Percentiles rank a stretch among this genome's conserved stretches.
phyloP scores from a whole-genome alignment of 2,113 vertebrate genomes.

The Onychorhynchus coronatus region DNA sequence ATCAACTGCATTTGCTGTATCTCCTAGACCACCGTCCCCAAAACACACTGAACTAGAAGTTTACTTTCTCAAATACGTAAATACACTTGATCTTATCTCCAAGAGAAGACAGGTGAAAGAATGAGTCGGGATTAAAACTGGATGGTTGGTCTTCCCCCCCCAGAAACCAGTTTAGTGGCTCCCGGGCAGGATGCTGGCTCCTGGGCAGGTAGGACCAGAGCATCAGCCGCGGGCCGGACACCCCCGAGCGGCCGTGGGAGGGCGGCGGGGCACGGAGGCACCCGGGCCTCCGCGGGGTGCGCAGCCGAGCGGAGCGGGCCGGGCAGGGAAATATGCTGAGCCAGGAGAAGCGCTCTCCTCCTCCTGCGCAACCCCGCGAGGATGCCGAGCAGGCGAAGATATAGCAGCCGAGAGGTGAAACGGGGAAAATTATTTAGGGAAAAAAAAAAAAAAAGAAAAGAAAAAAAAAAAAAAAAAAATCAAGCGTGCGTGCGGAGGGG shows the following conservation, averaged over 20 bases:
- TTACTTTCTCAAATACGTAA: background rate
- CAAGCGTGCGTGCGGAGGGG: background rate
- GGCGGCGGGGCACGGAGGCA: background rate
- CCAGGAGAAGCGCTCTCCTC: slow-evolving; percentile 70
- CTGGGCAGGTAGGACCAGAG: background rate
- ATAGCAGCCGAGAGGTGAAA: background rate
- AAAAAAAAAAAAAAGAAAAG: background rate
- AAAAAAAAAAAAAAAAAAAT: background rate
- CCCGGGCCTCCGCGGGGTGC: background rate
- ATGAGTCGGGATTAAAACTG: background rate
- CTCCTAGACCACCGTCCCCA: background rate
- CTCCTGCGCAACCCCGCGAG: slow-evolving; percentile 65
- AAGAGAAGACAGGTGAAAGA: background rate
- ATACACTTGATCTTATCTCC: background rate
- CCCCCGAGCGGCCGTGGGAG: background rate
- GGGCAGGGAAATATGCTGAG: slow-evolving; percentile 78
- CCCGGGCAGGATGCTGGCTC: background rate
- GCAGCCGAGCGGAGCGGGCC: slow-evolving; percentile 16
- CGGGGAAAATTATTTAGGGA: background rate
- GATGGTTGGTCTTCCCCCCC: background rate
- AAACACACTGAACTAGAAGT: background rate
- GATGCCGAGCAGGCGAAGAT: slow-evolving; percentile 55
- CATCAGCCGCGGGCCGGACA: background rate
- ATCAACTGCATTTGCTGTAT: background rate
- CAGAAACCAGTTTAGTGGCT: background rate